Evolutionary conservation across 2,888 invertebrate genomes (phyloP).

Genomic region (Encarsia formosa): DNA sequence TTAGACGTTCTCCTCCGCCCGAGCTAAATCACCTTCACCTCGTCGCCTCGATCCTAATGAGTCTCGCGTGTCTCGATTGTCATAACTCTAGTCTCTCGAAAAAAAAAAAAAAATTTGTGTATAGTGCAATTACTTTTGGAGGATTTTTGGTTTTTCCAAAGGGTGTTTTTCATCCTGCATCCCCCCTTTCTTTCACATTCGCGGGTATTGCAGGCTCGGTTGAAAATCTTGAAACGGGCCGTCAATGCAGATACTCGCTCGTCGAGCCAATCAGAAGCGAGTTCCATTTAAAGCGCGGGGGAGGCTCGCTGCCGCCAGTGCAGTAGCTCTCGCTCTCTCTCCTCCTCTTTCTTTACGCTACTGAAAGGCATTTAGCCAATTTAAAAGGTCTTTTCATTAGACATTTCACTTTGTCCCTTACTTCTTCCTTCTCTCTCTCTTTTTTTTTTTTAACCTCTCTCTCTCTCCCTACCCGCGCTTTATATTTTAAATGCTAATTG

Average conservation of each 20-base stretch:
- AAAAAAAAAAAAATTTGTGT: too few relatives aligned
- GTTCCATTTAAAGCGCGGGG: conserved; percentile 40
- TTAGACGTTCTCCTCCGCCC: neutral
- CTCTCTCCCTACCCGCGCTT: conserved; percentile 12
- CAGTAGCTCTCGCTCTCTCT: conserved; percentile 24
- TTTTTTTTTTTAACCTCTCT: conserved; percentile 16
- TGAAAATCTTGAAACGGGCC: too few relatives aligned
- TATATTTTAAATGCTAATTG: conserved; percentile 51
- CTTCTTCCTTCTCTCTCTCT: conserved; percentile 14
- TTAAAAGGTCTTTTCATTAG: conserved; percentile 50
- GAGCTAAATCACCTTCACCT: too few relatives aligned
- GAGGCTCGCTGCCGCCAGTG: conserved; percentile 28
- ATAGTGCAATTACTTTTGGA: too few relatives aligned
- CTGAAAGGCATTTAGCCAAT: conserved; percentile 50
- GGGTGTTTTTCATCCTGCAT: too few relatives aligned
- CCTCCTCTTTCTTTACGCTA: too few relatives aligned
- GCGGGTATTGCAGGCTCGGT: too few relatives aligned
- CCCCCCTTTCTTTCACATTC: too few relatives aligned
- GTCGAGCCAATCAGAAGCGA: conserved; percentile 41
- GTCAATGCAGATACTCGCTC: neutral
- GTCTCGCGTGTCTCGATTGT: too few relatives aligned
- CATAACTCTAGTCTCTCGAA: too few relatives aligned
- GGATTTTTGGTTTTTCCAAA: too few relatives aligned
- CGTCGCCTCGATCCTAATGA: too few relatives aligned
- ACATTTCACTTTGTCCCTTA: conserved; percentile 46